Evolutionary conservation across 1,140 invertebrate genomes (phyloP), one percentile per base, ranked within the genome.

Genomic region (Ganaspis sp.): DNA sequence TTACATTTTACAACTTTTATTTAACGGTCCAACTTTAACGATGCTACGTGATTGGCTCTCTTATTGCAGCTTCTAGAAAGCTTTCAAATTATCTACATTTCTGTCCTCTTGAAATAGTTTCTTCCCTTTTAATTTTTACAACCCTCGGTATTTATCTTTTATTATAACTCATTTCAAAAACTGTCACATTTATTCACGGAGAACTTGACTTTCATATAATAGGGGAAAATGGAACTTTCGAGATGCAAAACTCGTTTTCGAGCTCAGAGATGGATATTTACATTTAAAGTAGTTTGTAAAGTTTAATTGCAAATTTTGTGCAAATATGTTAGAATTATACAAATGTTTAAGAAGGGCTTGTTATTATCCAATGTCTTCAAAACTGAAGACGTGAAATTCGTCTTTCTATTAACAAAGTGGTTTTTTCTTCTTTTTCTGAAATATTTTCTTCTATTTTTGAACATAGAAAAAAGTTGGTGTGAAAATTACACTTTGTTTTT

Each of bases 211-310:
- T 54, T 54, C n/a, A 23, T 21, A 9, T 21, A 23, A 19, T 9
- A 54, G 9, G 9, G 23, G 19, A 23, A 54, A 54, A 54, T 54
- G 17, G 17, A 17, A 21, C 19, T 23, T 54, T 54, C 19, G 21
- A 54, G 53, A 21, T 54, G 53, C 21, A 23, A 54, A 54, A 54
- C 23, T 54, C 19, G 21, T 23, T 54, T 54, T 54, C 9, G 53
- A 54, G 53, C 21, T 23, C 53, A 9, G 19, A 9, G 17, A 3
- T 54, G 1, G 8, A 11, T 23, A 54, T 54, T 54, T 54, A 54
- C 53, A 54, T 54, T 54, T 54, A 54, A 54, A 54, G 21, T 54
- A 54, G 19, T 54, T 54, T 54, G 8, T 54, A 54, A 54, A 54
- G 53, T 54, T 54, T 54, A 54, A 54, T 54, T 54, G 53, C 21